Evolutionary conservation across 1,140 invertebrate species (phyloP), one percentile per base, ranked within the genome.

Genomic region (Phenacoccus solenopsis): DNA sequence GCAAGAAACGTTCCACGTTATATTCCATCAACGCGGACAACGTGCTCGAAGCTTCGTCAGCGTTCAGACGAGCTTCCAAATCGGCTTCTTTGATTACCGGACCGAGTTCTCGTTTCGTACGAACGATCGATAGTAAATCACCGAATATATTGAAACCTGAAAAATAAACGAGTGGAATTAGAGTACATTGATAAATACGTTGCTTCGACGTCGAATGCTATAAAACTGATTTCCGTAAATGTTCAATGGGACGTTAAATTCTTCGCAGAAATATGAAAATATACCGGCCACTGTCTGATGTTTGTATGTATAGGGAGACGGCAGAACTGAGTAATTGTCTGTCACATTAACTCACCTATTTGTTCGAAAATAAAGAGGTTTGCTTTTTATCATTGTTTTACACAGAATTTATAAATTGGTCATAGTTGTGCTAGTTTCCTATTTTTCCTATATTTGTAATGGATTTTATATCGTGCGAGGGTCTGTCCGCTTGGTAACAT

Each of bases 51-150:
- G 71, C 71, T 1, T 72, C 72, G 4, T 70, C 73, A 0, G 69
- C 28, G 30, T 72, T 69, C 13, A 74, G 61, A 10, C 74, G 35
- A 4, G 72, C 74, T 38, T 74, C 68, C 20, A 75, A 67, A 3
- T 72, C 75, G 1, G 72, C 71, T 49, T 76, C 73, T 20, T 72
- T 75, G 32, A 74, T 75, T 32, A 10, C 71, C 30, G 69, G 72
- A 69, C 28, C 75, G 64, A 21, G 69, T 56, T 67, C 75, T 67
- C 38, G 73, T 75, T 69, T 73, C 72, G 30, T 76, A 71, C 70
- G 75, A 71, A 75, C 75, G 5, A 74, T 68, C 30, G 73, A 73
- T 9, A 74, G 12, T 1, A 72, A 25, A 57, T 74, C 71, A 5
- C 70, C 70, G 64, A 73, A 7, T 25, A 74, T 25, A 56, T 72